Base-by-base conservation (phyloP, 2,888 invertebrate genomes). In the Phortica okadai region DNA sequence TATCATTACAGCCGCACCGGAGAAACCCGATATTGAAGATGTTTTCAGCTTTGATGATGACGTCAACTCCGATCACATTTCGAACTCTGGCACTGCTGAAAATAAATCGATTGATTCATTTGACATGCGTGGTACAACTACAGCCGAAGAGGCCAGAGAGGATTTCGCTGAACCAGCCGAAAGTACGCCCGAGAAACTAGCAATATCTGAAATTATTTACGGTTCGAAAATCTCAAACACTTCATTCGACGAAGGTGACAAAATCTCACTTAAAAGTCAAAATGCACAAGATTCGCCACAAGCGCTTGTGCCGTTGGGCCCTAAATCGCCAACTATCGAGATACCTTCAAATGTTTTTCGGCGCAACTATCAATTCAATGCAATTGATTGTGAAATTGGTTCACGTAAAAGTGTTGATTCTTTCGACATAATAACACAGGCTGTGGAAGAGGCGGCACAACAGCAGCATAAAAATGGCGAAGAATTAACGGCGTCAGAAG, bases 1-100 rank as follows among this genome's bases (percentile, higher is more conserved):
- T 59, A 62, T 62, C 5, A 14, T 41, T 73, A 25, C 59, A 76
- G 78, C 64, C 1, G 54, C 77, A 1, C 74, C 77, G 21, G 10
- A 79, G 0, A 91, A 91, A 62, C 85, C 87, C 90, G 89, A 93
- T 87, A 86, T 90, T 82, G 84, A 95, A 82, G 94, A 94, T 80
- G 94, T 96, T 59, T 96, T 95, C 85, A 94, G 94, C 78, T 95
- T 96, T 89, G 97, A 97, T 33, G 90, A 91, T 75, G 91, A 91
- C 45, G 80, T 81, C 10, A 86, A 83, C 58, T 89, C 85, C 14
- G 89, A 85, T 75, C 87, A 84, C 10, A 81, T 86, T 33, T 86
- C 87, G 42, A 87, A 81, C 25, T 82, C 83, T n/a, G 83, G 88
- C 76, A 84, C 85, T 45, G 83, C 84, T 50, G 91, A 92, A 76